phyloP scores from a whole-genome alignment of 2,797 vertebrate genomes.

The Basileuterus tristriatus region DNA sequence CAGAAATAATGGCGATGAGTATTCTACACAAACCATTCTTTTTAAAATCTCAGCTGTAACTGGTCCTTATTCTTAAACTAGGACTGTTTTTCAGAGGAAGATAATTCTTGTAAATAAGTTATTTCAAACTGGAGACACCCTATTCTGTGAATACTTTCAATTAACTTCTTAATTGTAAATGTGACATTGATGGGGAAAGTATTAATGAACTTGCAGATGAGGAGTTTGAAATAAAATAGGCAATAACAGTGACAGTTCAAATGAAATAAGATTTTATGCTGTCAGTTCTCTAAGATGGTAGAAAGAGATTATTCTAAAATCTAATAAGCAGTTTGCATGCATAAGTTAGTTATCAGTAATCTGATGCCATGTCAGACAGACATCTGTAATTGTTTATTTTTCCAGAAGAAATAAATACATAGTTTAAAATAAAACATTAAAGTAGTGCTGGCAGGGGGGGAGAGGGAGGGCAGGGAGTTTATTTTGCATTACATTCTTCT shows the following conservation, averaged over 20 bases:
- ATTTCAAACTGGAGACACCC: neutral
- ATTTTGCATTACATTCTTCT: neutral
- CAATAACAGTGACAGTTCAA: neutral
- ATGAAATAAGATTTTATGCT: neutral
- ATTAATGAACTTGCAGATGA: neutral
- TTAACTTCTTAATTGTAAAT: neutral
- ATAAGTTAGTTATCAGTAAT: neutral
- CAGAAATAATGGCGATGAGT: neutral
- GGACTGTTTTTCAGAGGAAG: neutral
- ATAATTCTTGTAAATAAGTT: neutral
- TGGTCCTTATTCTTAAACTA: neutral
- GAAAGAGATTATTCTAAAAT: neutral
- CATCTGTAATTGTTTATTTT: conserved; percentile 7
- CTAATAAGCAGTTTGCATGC: neutral
- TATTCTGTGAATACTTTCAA: neutral
- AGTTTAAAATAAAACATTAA: neutral
- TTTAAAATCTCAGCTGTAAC: neutral
- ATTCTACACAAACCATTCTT: neutral
- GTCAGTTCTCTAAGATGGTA: neutral
- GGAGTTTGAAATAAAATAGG: neutral
- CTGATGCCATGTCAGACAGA: neutral
- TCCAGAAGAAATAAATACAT: neutral
- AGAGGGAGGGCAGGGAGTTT: neutral
- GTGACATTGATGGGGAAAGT: neutral
- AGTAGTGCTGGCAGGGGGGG: fast-evolving